Evolutionary conservation across 2,797 vertebrate genomes (phyloP).

Genomic region (Hippopotamyrus pictus): DNA sequence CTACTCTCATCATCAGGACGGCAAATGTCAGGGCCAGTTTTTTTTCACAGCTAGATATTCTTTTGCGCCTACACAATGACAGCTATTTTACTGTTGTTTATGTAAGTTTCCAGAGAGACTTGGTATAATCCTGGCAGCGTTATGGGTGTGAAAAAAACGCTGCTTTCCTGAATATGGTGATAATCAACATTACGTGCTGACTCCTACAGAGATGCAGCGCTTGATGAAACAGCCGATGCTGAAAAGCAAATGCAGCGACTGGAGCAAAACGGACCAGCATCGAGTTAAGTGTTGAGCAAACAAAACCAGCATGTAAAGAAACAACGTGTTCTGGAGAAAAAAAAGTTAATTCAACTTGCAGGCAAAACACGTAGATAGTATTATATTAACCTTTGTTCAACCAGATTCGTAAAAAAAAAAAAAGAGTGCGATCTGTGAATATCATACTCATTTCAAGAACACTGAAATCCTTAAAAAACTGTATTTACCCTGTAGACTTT

Average conservation of each 20-base stretch:
- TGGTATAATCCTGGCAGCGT: neutral
- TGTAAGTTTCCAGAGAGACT: neutral
- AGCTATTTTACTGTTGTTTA: neutral
- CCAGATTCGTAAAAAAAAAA: neutral
- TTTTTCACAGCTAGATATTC: neutral
- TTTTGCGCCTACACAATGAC: neutral
- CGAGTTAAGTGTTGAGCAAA: neutral
- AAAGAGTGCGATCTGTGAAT: neutral
- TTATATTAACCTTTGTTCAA: neutral
- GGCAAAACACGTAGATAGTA: neutral
- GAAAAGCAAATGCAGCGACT: neutral
- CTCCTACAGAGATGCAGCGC: neutral
- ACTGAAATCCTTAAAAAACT: neutral
- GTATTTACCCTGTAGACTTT: slow-evolving; percentile 93
- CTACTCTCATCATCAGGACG: neutral
- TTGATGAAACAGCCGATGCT: neutral
- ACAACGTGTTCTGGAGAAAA: neutral
- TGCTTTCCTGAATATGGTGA: neutral
- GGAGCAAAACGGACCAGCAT: neutral
- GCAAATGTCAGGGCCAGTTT: neutral
- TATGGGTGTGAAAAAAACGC: neutral
- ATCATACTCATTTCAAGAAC: neutral
- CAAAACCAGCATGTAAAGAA: neutral
- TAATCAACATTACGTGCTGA: neutral
- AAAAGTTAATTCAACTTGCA: neutral